Conservation (phyloP, 2,113 vertebrate genomes). For the Cheilinus undulatus region DNA sequence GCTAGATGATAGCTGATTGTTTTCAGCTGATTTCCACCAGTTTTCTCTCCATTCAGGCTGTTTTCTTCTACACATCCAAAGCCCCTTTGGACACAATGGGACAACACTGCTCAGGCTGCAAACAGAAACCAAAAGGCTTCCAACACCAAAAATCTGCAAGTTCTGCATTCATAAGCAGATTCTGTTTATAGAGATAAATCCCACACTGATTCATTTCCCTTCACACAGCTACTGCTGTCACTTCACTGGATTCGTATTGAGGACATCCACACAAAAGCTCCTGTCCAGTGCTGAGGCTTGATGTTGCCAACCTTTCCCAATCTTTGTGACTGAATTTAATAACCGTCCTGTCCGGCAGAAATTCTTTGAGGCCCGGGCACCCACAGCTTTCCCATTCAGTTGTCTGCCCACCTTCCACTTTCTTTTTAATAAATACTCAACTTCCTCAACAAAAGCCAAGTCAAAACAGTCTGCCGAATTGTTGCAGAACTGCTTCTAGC, state of each 20-base stretch:
- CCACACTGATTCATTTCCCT: constrained; percentile 6
- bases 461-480: constrained; percentile 4
- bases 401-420: background rate
- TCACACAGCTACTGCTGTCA: constrained; percentile 7
- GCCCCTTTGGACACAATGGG: background rate
- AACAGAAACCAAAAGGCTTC: background rate
- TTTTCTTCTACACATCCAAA: background rate
- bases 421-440: background rate
- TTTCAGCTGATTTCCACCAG: background rate
- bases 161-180: too few species aligned
- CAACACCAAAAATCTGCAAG: background rate
- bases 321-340: background rate
- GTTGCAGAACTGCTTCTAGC: constrained; percentile 19
- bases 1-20: background rate
- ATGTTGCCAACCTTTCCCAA: background rate
- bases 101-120: background rate
- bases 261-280: constrained; percentile 5
- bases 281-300: background rate
- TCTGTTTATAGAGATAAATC: background rate
- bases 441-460: constrained; percentile 5
- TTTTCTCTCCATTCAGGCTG: background rate
- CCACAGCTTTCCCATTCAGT: background rate
- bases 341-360: background rate
- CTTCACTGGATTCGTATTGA: constrained; percentile 6
- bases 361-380: background rate